A percentile compares a stretch with the other conserved stretches of the same genome.
Conservation (phyloP, 2,888 invertebrate genomes). For the Tetramorium bicarinatum region DNA sequence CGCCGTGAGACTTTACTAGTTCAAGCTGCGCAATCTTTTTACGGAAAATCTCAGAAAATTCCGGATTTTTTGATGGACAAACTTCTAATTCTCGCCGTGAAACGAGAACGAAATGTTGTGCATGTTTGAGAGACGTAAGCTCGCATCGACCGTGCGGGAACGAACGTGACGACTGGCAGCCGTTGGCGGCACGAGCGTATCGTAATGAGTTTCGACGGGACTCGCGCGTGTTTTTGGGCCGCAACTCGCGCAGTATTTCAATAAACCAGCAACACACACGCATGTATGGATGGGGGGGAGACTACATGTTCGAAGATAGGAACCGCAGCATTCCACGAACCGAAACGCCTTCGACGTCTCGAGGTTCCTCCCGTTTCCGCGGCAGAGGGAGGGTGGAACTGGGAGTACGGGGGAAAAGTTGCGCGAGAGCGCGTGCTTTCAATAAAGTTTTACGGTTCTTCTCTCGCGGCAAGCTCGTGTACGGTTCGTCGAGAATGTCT, state of each 20-base stretch:
- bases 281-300: neutral
- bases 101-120: neutral
- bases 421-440: slow-evolving; percentile 42
- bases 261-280: slow-evolving; percentile 20
- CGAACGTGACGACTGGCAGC: neutral
- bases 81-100: neutral
- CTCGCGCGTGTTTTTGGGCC: slow-evolving; percentile 32
- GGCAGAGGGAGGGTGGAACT: neutral
- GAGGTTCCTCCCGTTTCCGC: neutral
- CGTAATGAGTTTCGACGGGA: slow-evolving; percentile 43
- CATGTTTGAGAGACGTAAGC: neutral
- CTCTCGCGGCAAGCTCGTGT: slow-evolving; percentile 39
- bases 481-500: slow-evolving; percentile 45
- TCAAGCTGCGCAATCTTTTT: neutral
- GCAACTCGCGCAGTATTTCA: slow-evolving; percentile 35
- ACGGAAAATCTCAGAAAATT: slow-evolving; percentile 29
- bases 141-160: neutral
- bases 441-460: slow-evolving; percentile 53
- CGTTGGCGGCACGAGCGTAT: neutral
- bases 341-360: slow-evolving; percentile 7
- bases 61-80: neutral
- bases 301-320: slow-evolving; percentile 13
- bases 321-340: slow-evolving; percentile 37
- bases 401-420: slow-evolving; percentile 21
- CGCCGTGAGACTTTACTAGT: neutral